phyloP scores from a whole-genome alignment of 2,888 invertebrate species.

The Cantharis rustica region DNA sequence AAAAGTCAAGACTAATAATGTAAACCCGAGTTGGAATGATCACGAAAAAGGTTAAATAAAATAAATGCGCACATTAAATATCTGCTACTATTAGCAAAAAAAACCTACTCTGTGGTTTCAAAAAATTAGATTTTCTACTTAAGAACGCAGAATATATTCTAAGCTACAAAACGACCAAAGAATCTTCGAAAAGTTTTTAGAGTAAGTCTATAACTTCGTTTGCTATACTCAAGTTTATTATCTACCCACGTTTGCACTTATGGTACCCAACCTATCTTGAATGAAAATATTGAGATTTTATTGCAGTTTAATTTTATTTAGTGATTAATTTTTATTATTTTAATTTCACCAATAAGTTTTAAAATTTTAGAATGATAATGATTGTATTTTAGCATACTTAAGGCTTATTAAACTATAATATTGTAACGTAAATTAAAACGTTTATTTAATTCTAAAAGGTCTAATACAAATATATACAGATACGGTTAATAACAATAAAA shows the following conservation, averaged over 20 bases:
- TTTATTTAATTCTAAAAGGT: no score
- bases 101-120: background rate
- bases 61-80: background rate
- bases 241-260: background rate
- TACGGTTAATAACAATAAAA: no score
- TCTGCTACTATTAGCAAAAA: background rate
- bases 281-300: background rate
- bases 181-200: conserved; percentile 3
- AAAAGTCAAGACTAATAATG: background rate
- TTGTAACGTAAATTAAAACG: no score
- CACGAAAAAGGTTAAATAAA: background rate
- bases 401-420: no score
- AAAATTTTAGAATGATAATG: no score
- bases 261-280: background rate
- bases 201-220: conserved; percentile 4
- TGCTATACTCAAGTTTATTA: background rate
- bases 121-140: background rate
- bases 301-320: background rate
- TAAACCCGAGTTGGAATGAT: background rate
- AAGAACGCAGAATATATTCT: background rate
- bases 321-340: background rate
- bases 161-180: background rate
- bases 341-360: background rate
- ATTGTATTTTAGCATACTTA: no score
- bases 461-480: no score